phyloP scores from a whole-genome alignment of 2,797 vertebrate genomes.

The Hephaestus fuliginosus region DNA sequence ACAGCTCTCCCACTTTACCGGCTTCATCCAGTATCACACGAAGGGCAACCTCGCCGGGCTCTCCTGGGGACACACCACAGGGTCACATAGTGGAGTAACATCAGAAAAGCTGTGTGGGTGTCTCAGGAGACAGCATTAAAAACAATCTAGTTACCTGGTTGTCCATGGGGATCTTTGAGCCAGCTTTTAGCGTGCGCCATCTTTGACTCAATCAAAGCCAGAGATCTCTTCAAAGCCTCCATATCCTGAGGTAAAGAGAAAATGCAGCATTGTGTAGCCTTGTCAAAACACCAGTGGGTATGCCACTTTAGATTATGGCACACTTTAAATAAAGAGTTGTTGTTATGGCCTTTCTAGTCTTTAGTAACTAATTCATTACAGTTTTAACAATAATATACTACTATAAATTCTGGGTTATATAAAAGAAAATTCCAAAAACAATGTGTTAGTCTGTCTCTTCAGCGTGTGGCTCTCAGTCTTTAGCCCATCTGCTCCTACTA shows the following conservation, averaged over 20 bases:
- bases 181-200: slow-evolving; percentile 95
- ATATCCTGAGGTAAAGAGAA: slow-evolving; percentile 89
- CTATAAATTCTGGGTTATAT: neutral
- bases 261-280: slow-evolving; percentile 21
- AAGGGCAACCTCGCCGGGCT: slow-evolving; percentile 93
- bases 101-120: neutral
- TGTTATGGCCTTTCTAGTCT: neutral
- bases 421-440: neutral
- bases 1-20: slow-evolving; percentile 96
- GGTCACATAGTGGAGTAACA: slow-evolving; percentile 4
- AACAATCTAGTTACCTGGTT: slow-evolving; percentile 87
- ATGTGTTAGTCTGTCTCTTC: neutral
- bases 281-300: slow-evolving; percentile 16
- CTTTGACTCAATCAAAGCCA: slow-evolving; percentile 97
- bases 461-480: neutral
- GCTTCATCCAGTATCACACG: slow-evolving; percentile 96
- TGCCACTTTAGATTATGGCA: neutral
- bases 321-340: slow-evolving; percentile 3
- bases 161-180: slow-evolving; percentile 94
- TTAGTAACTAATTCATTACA: neutral
- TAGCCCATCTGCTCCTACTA: neutral
- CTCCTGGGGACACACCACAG: slow-evolving; percentile 82
- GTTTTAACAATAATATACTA: neutral
- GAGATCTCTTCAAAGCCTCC: slow-evolving; percentile 95
- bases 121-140: slow-evolving; percentile 13